Conservation (phyloP, 2,888 invertebrate species). For the Conops quadrifasciatus region DNA sequence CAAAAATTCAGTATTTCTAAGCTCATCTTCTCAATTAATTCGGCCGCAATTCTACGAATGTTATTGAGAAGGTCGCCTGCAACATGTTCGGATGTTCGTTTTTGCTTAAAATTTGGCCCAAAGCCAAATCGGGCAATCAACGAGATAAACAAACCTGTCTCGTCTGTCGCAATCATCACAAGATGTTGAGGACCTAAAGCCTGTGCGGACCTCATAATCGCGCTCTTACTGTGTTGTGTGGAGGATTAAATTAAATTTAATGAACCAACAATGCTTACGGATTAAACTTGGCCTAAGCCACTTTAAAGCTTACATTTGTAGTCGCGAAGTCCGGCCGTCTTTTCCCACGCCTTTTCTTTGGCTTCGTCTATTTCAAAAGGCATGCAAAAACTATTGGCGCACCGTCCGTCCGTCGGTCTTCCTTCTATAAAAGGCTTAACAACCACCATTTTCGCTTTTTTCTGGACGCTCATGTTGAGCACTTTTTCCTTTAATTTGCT, state of each 20-base stretch:
- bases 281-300: neutral
- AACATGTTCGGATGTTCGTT: too few species aligned
- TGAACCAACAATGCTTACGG: neutral
- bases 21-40: too few species aligned
- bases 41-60: too few species aligned
- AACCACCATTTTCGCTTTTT: slow-evolving; percentile 9
- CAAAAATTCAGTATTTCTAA: too few species aligned
- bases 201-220: neutral
- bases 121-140: neutral
- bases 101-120: too few species aligned
- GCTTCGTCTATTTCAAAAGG: neutral
- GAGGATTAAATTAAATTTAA: slow-evolving; percentile 14
- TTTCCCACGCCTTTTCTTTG: slow-evolving; percentile 2
- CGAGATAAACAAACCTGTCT: neutral
- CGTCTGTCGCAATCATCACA: slow-evolving; percentile 7
- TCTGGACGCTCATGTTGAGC: neutral
- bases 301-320: neutral
- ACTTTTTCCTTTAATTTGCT: slow-evolving; percentile 15
- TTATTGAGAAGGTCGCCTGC: too few species aligned
- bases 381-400: neutral
- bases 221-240: neutral
- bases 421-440: neutral
- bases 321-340: neutral
- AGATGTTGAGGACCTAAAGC: neutral
- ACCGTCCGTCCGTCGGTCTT: neutral